Base-by-base conservation (phyloP, 2,797 vertebrate genomes). In the Hylomyscus alleni region DNA sequence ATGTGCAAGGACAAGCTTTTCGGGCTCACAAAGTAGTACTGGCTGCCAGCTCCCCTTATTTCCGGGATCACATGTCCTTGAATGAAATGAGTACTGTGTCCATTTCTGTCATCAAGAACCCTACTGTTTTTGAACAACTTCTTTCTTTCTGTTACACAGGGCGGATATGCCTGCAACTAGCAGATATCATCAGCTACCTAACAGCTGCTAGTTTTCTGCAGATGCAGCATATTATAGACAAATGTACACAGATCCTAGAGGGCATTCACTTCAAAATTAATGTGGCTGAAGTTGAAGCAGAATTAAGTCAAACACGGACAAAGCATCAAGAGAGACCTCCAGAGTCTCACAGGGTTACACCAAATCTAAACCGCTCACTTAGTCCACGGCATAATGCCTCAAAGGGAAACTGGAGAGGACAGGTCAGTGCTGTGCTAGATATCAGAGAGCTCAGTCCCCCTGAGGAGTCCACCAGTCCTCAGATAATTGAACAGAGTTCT, bases 221-320 rank as follows among this genome's bases (percentile, higher is more conserved):
- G 98, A 99, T 99, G 99, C 99, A 99, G 98, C 99, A 99, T 98
- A 99, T 99, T 95, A 99, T 99, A 93, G 99, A 99, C 98, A 99
- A 99, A 96, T 99, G 99, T 98, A 99, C 99, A 0, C 99, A 99
- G 98, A 99, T 99, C 98, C 99, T 99, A 1, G 99, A 99, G 98
- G 98, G 99, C 7, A 99, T 99, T 97, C 99, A 99, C 96, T 99
- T 99, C 98, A 99, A 99, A 98, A 99, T 99, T 85, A 99, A 99
- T 0, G 98, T 99, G 97, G 99, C 99, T 0, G 99, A 99, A 40
- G 98, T 99, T 67, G 99, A 99, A 50, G 99, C 98, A 0, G 99
- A 99, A 95, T 91, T 99, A 96, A 98, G 98, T 95, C 99, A 99
- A 96, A 99, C 98, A n/a, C 98, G 99, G 97, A 98, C 98, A 4